Conservation (phyloP, 2,797 vertebrate species). For the Buceros bicornis region DNA sequence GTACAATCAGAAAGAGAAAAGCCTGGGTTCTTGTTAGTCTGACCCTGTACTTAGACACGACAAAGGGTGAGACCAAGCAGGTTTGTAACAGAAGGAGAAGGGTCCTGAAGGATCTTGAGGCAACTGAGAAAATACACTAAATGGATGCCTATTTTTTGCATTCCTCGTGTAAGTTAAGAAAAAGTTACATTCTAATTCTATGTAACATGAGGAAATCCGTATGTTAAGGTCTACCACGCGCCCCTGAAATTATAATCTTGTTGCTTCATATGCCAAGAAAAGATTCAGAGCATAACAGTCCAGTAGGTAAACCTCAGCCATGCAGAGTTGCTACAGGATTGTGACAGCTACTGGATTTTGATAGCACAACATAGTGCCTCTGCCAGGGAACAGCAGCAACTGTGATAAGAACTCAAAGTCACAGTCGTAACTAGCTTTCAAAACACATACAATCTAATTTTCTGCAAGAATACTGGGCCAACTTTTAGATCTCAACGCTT, state of each 20-base stretch:
- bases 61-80: not conserved
- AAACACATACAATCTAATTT: not conserved
- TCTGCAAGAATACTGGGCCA: not conserved
- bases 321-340: not conserved
- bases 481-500: not conserved
- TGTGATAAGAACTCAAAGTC: not conserved
- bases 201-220: not conserved
- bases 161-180: not conserved
- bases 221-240: accelerated
- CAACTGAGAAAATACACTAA: not conserved
- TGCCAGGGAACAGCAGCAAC: not conserved
- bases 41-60: too few species aligned
- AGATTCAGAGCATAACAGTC: not conserved
- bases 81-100: not conserved
- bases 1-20: not conserved
- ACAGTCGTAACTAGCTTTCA: not conserved
- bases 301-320: not conserved
- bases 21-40: not conserved
- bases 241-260: not conserved
- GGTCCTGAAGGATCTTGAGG: not conserved
- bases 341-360: not conserved
- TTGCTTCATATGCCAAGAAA: not conserved
- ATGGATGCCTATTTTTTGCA: not conserved
- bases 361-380: not conserved
- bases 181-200: not conserved